Base-by-base conservation (phyloP, 2,888 invertebrate species). In the Aquatica leii region DNA sequence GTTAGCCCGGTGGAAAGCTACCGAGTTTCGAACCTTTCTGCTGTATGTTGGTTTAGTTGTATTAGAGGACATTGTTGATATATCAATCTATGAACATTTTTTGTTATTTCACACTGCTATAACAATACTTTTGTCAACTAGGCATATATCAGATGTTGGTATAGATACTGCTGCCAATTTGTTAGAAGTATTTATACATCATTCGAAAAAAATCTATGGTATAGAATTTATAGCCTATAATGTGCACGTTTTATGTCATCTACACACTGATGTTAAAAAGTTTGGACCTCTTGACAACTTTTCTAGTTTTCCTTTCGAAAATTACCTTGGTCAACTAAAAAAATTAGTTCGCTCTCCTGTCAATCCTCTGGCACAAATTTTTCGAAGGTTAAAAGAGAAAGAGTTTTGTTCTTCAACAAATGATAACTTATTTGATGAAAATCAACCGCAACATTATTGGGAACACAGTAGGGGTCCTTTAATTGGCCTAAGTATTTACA, bases 31-130 rank as follows among this genome's bases (percentile, higher is more conserved):
- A 62, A n/a, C 59, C 40, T 48, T 69, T 53, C 46, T 69, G 46
- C 46, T 67, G 15, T 69, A 69, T 58, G 21, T 56, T 20, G 66
- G 66, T 12, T 65, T 59, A 21, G 51, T 63, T 35, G 54, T 64
- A 34, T 31, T 63, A 20, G 56, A 48, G 43, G 40, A 66, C 49
- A 52, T 52, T 14, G 11, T 67, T 24, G 50, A 58, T 48, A 11
- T 59, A 20, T 57, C 60, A 37, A 40, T 65, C n/a, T 65, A 65
- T 51, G 54, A 65, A 12, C 54, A 65, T 57, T 67, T 65, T 57
- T 40, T 57, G 15, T 46, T 69, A 14, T 35, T 59, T 2, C 56
- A 65, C 50, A 62, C 46, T 52, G 65, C 31, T 5, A 65, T 67
- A 35, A 48, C 20, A 6, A 62, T 59, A 14, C 31, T 67, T 21